Evolutionary conservation across 2,797 vertebrate species (phyloP).

Genomic region (Chromobotia macracanthus): DNA sequence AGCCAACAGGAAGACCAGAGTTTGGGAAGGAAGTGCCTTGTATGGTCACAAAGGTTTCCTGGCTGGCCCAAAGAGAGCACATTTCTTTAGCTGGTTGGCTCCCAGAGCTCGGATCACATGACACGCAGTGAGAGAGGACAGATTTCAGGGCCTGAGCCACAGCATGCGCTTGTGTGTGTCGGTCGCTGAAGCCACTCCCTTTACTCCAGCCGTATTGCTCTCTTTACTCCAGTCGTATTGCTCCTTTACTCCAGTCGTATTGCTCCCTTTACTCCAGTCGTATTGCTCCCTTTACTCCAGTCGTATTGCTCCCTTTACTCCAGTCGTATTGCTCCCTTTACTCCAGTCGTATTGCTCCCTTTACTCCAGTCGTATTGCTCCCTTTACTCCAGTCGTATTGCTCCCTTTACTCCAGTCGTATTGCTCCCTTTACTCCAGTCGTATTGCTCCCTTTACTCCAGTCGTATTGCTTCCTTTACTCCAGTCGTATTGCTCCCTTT

Average conservation of each 20-base stretch:
- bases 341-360: no score
- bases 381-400: not conserved
- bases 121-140: slow-evolving; percentile 70
- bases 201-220: slow-evolving; percentile 48
- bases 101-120: slow-evolving; percentile 78
- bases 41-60: slow-evolving; percentile 82
- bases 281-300: slow-evolving; percentile 53
- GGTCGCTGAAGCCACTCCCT: slow-evolving; percentile 56
- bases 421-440: slow-evolving; percentile 57
- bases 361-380: slow-evolving; percentile 48
- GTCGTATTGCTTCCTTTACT: no score
- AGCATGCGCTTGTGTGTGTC: slow-evolving; percentile 50
- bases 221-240: not conserved
- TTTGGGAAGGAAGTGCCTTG: slow-evolving; percentile 82
- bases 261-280: slow-evolving; percentile 19
- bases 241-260: slow-evolving; percentile 46
- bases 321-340: no score
- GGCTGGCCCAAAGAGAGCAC: slow-evolving; percentile 76
- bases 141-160: slow-evolving; percentile 72
- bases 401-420: no score
- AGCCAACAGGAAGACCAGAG: slow-evolving; percentile 84
- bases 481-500: no score
- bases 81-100: slow-evolving; percentile 82
- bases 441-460: slow-evolving; percentile 24
- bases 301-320: slow-evolving; percentile 28